phyloP scores from a whole-genome alignment of 2,113 vertebrate species.

The Genyomyrus donnyi region DNA sequence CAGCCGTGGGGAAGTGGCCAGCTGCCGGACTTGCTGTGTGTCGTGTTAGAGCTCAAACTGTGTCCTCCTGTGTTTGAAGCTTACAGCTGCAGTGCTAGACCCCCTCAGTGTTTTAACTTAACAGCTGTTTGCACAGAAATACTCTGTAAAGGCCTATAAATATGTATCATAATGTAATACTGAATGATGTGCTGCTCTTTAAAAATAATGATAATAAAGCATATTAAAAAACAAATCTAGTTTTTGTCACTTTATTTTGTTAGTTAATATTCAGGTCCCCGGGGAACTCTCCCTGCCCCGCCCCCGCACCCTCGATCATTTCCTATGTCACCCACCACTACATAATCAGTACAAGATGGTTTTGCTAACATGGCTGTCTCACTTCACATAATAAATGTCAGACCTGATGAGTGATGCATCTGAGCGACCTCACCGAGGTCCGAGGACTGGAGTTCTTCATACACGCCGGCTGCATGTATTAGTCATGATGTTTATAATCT shows the following conservation, averaged over 20 bases:
- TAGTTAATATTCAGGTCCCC: constrained; percentile 14
- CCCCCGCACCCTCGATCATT: neutral
- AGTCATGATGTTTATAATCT: neutral
- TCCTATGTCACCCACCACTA: constrained; percentile 43
- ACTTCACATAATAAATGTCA: neutral
- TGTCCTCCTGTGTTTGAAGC: constrained; percentile 13
- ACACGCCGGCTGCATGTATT: neutral
- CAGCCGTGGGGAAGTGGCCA: constrained; percentile 8
- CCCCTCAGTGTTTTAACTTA: constrained; percentile 28
- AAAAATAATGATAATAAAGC: constrained; percentile 58
- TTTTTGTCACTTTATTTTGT: constrained; percentile 49
- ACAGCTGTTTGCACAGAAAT: constrained; percentile 43
- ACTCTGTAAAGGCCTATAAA: constrained; percentile 45
- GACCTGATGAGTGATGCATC: neutral
- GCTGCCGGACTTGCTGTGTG: neutral
- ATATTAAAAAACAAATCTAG: constrained; percentile 46
- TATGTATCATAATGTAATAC: constrained; percentile 63
- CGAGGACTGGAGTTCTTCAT: neutral
- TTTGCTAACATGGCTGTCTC: constrained; percentile 54
- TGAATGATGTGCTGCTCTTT: constrained; percentile 67
- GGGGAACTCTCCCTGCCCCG: neutral
- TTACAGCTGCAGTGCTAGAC: constrained; percentile 1
- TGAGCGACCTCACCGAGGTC: neutral
- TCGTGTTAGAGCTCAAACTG: constrained; percentile 11
- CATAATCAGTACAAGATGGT: constrained; percentile 55